These are phyloP conservation scores for Argyra leucocephala DNA, from an alignment of 2,888 invertebrate genomes.

Conservation along the genomic window DNA sequence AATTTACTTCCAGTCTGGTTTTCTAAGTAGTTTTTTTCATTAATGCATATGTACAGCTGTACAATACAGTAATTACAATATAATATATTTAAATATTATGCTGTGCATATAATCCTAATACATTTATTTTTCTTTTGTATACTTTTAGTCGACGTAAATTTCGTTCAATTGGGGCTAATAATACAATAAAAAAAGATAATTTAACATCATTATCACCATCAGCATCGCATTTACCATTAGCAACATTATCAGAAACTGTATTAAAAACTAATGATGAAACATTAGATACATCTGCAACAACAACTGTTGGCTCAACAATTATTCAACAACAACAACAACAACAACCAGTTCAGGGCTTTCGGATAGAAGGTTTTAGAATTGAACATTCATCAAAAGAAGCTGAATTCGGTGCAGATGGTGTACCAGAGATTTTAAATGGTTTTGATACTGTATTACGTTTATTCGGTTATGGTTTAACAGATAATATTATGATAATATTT, in stretches of 20 bases:
- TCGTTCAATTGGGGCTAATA: not conserved
- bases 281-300: not conserved
- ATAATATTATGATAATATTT: slow-evolving; percentile 59
- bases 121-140: not conserved
- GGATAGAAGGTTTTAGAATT: slow-evolving; percentile 32
- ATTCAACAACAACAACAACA: not conserved
- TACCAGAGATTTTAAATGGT: slow-evolving; percentile 59
- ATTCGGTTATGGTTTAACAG: slow-evolving; percentile 62
- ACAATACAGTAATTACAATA: too few species aligned
- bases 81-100: too few species aligned
- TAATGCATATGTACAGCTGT: too few species aligned
- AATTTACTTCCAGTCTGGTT: too few species aligned
- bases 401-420: slow-evolving; percentile 42
- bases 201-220: not conserved
- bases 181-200: not conserved
- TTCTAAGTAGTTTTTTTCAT: too few species aligned
- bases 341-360: slow-evolving; percentile 12
- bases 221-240: too few species aligned
- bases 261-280: not conserved
- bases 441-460: slow-evolving; percentile 54
- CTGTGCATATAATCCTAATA: too few species aligned
- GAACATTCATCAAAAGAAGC: slow-evolving; percentile 29
- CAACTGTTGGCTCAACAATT: not conserved
- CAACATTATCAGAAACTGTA: not conserved
- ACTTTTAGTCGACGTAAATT: not conserved